Conservation (phyloP, 2,797 vertebrate species). For the Luscinia luscinia region DNA sequence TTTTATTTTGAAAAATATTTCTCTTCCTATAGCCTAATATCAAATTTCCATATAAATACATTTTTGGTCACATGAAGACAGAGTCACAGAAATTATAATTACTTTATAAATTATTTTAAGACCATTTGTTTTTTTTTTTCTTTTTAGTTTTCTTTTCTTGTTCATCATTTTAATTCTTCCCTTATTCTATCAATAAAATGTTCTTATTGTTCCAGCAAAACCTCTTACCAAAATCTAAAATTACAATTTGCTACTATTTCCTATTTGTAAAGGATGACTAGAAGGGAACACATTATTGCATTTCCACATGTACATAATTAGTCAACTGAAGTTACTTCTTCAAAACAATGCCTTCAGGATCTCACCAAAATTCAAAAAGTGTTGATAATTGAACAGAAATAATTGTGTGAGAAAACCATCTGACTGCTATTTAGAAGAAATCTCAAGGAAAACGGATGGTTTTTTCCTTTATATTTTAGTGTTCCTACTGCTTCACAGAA, state of each 20-base stretch:
- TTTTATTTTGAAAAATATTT: neutral
- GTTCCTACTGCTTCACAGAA: neutral
- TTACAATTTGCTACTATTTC: neutral
- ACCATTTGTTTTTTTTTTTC: neutral
- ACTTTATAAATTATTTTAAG: neutral
- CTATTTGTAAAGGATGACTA: neutral
- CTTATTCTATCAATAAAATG: neutral
- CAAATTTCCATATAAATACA: neutral
- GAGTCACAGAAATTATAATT: neutral
- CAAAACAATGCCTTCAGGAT: neutral
- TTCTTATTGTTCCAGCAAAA: neutral
- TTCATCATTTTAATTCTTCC: neutral
- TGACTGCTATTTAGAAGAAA: neutral
- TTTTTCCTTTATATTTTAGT: neutral
- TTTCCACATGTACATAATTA: neutral
- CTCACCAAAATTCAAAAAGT: neutral
- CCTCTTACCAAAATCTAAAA: neutral
- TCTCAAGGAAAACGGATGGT: neutral
- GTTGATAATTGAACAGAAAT: neutral
- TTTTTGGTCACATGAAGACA: neutral
- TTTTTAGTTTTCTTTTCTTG: neutral
- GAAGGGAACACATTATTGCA: neutral
- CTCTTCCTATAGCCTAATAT: neutral
- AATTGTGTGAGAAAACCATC: neutral
- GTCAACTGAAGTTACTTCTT: neutral